A percentile compares a stretch with the other conserved stretches of the same genome.
Evolutionary conservation across 2,888 invertebrate species (phyloP).

Genomic region (Trypoxylon attenuatum): DNA sequence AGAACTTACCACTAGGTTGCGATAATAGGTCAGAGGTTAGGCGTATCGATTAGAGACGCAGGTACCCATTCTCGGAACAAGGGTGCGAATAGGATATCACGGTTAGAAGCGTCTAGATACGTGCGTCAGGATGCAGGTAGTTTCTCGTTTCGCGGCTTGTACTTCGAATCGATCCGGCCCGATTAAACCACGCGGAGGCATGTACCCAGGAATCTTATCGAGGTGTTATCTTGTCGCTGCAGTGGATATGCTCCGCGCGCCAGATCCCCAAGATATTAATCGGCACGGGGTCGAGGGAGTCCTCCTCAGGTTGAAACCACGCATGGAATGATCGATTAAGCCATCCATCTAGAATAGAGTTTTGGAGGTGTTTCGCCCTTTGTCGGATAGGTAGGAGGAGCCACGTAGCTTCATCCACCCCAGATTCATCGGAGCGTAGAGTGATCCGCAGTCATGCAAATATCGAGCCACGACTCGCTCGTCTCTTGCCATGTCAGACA

Average conservation of each 20-base stretch:
- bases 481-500: slow-evolving; percentile 10
- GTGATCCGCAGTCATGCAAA: slow-evolving; percentile 8
- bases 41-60: slow-evolving; percentile 54
- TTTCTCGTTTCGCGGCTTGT: slow-evolving; percentile 10
- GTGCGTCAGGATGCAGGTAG: slow-evolving; percentile 27
- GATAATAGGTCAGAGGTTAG: slow-evolving; percentile 60
- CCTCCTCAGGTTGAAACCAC: background rate
- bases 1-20: slow-evolving; percentile 37
- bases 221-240: background rate
- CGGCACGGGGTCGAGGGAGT: background rate
- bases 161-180: slow-evolving; percentile 3
- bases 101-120: slow-evolving; percentile 22
- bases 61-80: slow-evolving; percentile 47
- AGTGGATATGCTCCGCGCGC: background rate
- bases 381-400: no score
- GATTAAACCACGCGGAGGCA: background rate
- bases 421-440: background rate
- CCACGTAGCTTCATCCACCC: no score
- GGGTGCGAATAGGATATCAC: slow-evolving; percentile 41
- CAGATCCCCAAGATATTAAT: background rate
- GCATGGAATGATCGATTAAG: background rate
- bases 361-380: no score
- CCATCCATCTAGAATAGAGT: no score
- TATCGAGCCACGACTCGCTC: slow-evolving; percentile 3
- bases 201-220: background rate